A percentile compares a stretch with the other conserved stretches of the same genome.
These are phyloP conservation scores for Halcyon badia DNA, from an alignment of 2,797 vertebrate genomes.

Conservation along the genomic window DNA sequence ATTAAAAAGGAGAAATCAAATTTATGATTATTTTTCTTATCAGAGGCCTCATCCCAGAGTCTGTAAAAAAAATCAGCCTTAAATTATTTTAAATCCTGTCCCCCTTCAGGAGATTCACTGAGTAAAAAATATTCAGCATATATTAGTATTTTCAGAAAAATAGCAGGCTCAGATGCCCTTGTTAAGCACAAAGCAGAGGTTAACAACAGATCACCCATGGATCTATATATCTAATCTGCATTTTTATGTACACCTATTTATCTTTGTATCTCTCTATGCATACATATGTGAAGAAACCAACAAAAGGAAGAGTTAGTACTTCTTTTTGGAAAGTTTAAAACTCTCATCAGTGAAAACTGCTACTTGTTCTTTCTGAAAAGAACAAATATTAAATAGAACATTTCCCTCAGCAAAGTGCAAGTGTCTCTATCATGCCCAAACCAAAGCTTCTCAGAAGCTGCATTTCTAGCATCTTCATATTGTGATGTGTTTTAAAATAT, in stretches of 20 bases:
- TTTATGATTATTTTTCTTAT: not conserved
- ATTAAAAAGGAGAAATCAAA: not conserved
- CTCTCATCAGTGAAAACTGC: not conserved
- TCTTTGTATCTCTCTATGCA: slow-evolving; percentile 12
- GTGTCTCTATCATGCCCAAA: not conserved
- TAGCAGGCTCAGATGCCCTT: not conserved
- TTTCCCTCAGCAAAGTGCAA: not conserved
- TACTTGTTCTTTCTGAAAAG: not conserved
- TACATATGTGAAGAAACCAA: not conserved
- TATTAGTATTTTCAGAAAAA: not conserved
- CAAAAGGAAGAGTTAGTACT: not conserved
- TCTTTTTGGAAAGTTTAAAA: not conserved
- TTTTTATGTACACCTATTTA: slow-evolving; percentile 40
- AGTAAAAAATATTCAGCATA: not conserved
- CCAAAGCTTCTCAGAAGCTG: not conserved
- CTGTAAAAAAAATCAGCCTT: not conserved
- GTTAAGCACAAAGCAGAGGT: not conserved
- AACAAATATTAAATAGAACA: not conserved
- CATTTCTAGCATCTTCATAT: slow-evolving; percentile 54
- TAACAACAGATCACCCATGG: not conserved
- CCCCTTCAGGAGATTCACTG: not conserved
- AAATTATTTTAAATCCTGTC: not conserved
- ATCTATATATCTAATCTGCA: slow-evolving; percentile 44
- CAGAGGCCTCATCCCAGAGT: not conserved
- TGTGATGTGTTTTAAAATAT: slow-evolving; percentile 67